Base-by-base conservation (phyloP, 2,113 vertebrate species). In the Tachysurus fulvidraco region DNA sequence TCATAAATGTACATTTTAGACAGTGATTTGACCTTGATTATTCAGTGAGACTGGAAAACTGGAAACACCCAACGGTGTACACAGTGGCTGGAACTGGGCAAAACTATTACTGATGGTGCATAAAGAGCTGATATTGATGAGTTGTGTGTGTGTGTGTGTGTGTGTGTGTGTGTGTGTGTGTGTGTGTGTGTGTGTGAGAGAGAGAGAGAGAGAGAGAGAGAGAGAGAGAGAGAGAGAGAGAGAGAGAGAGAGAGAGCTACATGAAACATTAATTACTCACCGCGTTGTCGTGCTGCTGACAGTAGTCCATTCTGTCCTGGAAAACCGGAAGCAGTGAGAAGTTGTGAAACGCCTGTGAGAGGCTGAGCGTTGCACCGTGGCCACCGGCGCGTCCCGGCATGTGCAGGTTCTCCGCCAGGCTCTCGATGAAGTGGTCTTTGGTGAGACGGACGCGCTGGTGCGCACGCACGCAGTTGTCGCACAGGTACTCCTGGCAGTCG, bases 371-470 rank as follows among this genome's bases (percentile, higher is more conserved):
- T 14, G 86, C 83, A 62, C 81, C 69, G 83, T 89, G 86, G 89
- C 86, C 85, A 67, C 46, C 88, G 84, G 83, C 64, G 57, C 87
- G 89, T 65, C 78, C 85, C 13, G 71, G 88, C 67, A 89, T 50
- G 88, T 90, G 90, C 55, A 93, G 91, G 77, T 90, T 93, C 86
- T 92, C 91, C 86, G 91, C 92, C 92, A 95, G 95, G 88, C 95
- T 93, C 88, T 96, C 96, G 85, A 96, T 97, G 92, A 95, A 96
- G 90, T 97, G 96, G 94, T 96, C 96, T 94, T 97, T 96, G 92
- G 96, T 97, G 85, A 97, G 96, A 83, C 96, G 95, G 91, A 97
- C 96, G 60, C 96, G 93, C 93, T 96, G 96, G 91, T 97, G 96
- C 74, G 96, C 96, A 84, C 96, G 94, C 87, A 97, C 96, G 91